Evolutionary conservation across 1,140 invertebrate genomes (phyloP).

Genomic region (Riptortus pedestris): DNA sequence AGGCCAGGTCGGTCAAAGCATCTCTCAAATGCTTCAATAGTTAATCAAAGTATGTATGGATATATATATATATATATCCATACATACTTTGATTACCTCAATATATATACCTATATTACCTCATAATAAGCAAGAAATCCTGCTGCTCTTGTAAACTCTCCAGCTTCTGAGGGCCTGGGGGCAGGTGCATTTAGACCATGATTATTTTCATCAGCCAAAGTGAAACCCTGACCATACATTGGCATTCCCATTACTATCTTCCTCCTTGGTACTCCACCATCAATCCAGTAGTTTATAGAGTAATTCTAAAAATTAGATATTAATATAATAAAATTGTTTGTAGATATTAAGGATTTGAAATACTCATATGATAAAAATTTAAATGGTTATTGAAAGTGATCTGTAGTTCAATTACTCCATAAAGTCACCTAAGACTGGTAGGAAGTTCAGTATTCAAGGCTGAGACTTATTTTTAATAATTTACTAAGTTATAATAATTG

Average conservation of each 20-base stretch:
- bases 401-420: too few species aligned
- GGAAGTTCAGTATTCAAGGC: too few species aligned
- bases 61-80: too few species aligned
- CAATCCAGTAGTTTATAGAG: slow-evolving; percentile 79
- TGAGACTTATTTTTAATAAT: too few species aligned
- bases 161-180: slow-evolving; percentile 59
- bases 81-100: too few species aligned
- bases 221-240: slow-evolving; percentile 80
- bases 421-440: too few species aligned
- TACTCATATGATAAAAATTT: background rate
- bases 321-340: slow-evolving; percentile 5
- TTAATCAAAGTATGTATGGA: too few species aligned
- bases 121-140: slow-evolving; percentile 86
- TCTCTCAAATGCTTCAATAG: too few species aligned
- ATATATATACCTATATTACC: slow-evolving; percentile 39
- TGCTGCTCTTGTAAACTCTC: slow-evolving; percentile 67
- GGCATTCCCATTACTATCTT: slow-evolving; percentile 84
- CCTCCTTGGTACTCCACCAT: slow-evolving; percentile 62
- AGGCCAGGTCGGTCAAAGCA: too few species aligned
- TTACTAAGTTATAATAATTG: too few species aligned
- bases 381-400: too few species aligned
- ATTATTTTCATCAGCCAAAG: slow-evolving; percentile 45
- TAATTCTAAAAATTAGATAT: slow-evolving; percentile 53
- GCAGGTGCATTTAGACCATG: slow-evolving; percentile 63
- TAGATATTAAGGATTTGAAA: background rate